Evolutionary conservation across 92 coral and sea anemone genomes (phyloP), one percentile per base, ranked within the genome.

Genomic region (Zoanthus sansibaricus): DNA sequence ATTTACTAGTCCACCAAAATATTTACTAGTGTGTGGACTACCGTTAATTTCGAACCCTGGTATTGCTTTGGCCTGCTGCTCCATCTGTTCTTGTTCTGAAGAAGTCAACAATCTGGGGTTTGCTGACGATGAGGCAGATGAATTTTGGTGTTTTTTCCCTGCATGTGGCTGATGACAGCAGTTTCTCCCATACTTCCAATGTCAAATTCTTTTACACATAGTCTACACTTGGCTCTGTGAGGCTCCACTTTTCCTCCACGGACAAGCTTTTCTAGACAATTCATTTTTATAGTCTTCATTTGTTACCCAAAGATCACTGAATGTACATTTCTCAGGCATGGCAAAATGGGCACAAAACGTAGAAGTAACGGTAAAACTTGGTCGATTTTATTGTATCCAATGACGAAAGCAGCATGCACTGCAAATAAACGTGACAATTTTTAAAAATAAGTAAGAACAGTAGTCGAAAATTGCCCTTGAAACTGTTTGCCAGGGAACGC

Each of bases 41-140:
- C n/a, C n/a, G n/a, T n/a, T n/a, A n/a, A n/a, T n/a, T n/a, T n/a
- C n/a, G n/a, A n/a, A 61, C 68, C 17, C 17, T 20, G 17, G 68
- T 61, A 61, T 61, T 61, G 68, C 68, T 61, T 61, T 61, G 68
- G 68, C 68, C 68, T 61, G 68, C 68, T 61, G 68, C 68, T 61
- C 68, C 21, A 61, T n/a, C n/a, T n/a, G n/a, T n/a, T n/a, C n/a
- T n/a, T n/a, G n/a, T n/a, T n/a, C n/a, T n/a, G n/a, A n/a, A n/a
- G n/a, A n/a, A n/a, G n/a, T n/a, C n/a, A n/a, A n/a, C n/a, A n/a
- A n/a, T n/a, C n/a, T n/a, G n/a, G n/a, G n/a, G n/a, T n/a, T n/a
- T n/a, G n/a, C n/a, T n/a, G n/a, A n/a, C n/a, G n/a, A n/a, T n/a
- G n/a, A n/a, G n/a, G 71, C 71, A 66, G 71, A 17, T 66, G 18